Evolutionary conservation across 2,797 vertebrate species (phyloP).

Genomic region (Aselliscus stoliczkanus): DNA sequence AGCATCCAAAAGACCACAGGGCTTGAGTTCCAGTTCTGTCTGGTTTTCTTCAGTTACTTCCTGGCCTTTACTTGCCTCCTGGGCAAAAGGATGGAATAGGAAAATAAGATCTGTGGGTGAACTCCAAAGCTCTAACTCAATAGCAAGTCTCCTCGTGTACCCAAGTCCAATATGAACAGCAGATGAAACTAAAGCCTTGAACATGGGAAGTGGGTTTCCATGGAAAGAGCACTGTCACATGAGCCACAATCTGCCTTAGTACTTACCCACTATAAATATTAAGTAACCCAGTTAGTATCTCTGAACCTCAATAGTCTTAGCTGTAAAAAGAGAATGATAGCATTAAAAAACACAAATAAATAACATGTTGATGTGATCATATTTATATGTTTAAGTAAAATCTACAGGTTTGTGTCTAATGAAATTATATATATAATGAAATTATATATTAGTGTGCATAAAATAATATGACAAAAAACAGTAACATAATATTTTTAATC

Average conservation of each 20-base stretch:
- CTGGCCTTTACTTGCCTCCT: background rate
- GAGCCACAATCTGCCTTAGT: background rate
- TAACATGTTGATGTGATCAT: background rate
- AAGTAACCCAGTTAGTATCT: background rate
- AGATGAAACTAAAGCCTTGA: background rate
- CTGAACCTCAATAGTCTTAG: background rate
- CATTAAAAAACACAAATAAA: background rate
- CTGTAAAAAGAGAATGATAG: background rate
- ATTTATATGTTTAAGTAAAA: background rate
- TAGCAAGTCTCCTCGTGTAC: background rate
- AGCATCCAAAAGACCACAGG: background rate
- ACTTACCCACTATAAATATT: background rate
- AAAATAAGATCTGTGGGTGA: background rate
- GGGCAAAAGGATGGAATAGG: background rate
- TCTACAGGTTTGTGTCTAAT: background rate
- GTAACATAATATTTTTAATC: background rate
- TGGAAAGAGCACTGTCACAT: background rate
- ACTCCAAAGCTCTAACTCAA: background rate
- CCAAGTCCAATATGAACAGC: background rate
- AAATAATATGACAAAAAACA: background rate
- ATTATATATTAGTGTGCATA: background rate
- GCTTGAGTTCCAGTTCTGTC: background rate
- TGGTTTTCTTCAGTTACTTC: background rate
- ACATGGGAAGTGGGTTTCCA: background rate
- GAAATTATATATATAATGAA: background rate